Conservation (phyloP, 2,113 vertebrate species). For the Acanthisitta chloris region DNA sequence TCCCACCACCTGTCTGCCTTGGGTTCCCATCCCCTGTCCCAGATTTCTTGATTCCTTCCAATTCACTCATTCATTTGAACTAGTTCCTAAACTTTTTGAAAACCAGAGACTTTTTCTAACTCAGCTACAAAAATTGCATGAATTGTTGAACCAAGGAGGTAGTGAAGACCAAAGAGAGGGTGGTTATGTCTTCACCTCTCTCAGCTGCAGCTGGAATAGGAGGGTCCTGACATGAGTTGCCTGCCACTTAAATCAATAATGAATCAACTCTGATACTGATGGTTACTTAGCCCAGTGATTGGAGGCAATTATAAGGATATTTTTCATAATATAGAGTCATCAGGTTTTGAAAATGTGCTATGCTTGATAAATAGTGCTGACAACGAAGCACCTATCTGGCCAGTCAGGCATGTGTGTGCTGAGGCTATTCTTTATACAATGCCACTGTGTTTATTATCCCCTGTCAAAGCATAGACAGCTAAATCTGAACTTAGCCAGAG, state of each 20-base stretch:
- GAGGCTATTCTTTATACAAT: not conserved
- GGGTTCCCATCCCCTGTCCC: too few species aligned
- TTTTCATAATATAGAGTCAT: not conserved
- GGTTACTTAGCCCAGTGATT: not conserved
- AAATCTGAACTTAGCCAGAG: not conserved
- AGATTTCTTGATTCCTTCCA: not conserved
- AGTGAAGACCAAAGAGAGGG: not conserved
- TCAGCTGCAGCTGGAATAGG: not conserved
- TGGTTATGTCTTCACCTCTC: not conserved
- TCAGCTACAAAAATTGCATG: not conserved
- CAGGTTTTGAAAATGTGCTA: not conserved
- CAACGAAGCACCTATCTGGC: not conserved
- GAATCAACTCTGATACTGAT: not conserved
- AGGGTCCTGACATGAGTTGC: fast-evolving
- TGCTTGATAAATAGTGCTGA: not conserved
- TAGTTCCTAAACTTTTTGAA: not conserved
- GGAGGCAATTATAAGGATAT: not conserved
- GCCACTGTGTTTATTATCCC: not conserved
- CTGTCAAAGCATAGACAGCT: not conserved
- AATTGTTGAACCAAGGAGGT: not conserved
- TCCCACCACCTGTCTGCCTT: too few species aligned
- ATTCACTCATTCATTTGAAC: not conserved
- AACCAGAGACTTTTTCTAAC: not conserved
- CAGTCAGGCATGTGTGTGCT: not conserved
- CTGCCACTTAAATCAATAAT: not conserved